phyloP scores from a whole-genome alignment of 2,797 vertebrate species.

The Gephyroberyx darwinii region DNA sequence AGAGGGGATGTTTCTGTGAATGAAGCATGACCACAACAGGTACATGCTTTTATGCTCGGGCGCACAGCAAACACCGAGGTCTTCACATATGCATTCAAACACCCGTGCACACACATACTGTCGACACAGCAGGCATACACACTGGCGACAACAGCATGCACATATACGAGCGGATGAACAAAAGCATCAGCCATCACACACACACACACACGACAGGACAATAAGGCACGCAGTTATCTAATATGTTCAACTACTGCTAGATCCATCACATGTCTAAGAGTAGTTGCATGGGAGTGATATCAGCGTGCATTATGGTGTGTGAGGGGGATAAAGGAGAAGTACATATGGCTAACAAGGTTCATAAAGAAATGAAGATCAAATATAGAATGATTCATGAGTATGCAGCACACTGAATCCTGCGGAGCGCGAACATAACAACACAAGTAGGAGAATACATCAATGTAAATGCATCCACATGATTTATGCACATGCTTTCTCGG shows the following conservation, averaged over 20 bases:
- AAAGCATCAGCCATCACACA: not conserved
- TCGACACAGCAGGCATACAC: slow-evolving; percentile 28
- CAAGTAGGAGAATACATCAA: slow-evolving; percentile 36
- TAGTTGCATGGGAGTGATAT: slow-evolving; percentile 1
- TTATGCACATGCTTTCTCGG: slow-evolving; percentile 43
- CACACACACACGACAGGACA: not conserved
- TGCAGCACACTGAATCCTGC: slow-evolving; percentile 54
- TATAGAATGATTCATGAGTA: slow-evolving; percentile 63
- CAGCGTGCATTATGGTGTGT: slow-evolving; percentile 1
- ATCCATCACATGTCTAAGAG: not conserved
- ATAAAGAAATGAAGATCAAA: slow-evolving; percentile 69
- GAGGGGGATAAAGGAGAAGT: not conserved
- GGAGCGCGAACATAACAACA: slow-evolving; percentile 61
- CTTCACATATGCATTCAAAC: slow-evolving; percentile 10
- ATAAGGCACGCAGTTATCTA: slow-evolving; percentile 1
- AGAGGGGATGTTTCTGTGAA: slow-evolving; percentile 49
- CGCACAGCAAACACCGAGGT: slow-evolving; percentile 25
- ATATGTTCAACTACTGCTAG: not conserved
- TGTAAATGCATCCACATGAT: slow-evolving; percentile 61
- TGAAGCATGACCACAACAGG: slow-evolving; percentile 40
- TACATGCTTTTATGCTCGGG: slow-evolving; percentile 45
- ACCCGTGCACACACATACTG: not conserved
- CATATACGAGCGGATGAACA: not conserved
- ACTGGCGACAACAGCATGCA: slow-evolving; percentile 2
- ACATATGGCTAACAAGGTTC: slow-evolving; percentile 46